These are phyloP conservation scores for Cheilosia pagana DNA, from an alignment of 2,888 invertebrate genomes.

Conservation along the genomic window DNA sequence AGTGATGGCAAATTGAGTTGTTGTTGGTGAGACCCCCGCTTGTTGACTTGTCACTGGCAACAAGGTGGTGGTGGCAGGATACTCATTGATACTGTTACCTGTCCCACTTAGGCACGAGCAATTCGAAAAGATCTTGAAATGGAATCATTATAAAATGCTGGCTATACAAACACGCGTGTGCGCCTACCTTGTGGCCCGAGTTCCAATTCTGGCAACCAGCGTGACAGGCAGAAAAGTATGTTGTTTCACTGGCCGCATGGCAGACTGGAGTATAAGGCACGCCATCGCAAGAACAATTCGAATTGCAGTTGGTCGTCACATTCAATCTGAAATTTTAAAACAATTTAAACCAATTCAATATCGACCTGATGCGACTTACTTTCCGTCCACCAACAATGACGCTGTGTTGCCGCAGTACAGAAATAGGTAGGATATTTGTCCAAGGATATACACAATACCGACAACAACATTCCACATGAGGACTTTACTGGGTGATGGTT, in stretches of 20 bases:
- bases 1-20: conserved; percentile 26
- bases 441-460: conserved; percentile 84
- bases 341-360: too few species aligned
- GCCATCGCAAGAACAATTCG: conserved; percentile 85
- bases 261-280: conserved; percentile 88
- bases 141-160: too few species aligned
- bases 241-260: conserved; percentile 84
- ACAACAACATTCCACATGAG: conserved; percentile 87
- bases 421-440: conserved; percentile 85
- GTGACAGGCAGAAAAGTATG: conserved; percentile 90
- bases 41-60: conserved; percentile 20
- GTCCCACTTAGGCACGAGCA: conserved; percentile 74
- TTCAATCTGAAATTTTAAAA: conserved; percentile 80
- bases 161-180: too few species aligned
- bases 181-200: conserved; percentile 77
- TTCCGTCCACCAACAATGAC: conserved; percentile 77
- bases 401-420: conserved; percentile 84
- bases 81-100: conserved; percentile 9
- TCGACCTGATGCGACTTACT: conserved; percentile 75
- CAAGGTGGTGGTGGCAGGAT: conserved; percentile 3
- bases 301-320: conserved; percentile 85
- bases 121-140: conserved; percentile 79
- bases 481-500: conserved; percentile 85
- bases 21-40: conserved; percentile 16
- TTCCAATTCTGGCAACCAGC: conserved; percentile 86